Percentiles rank a stretch among this genome's conserved stretches.
Evolutionary conservation across 2,113 vertebrate species (phyloP).

Genomic region (Thinocorus orbignyianus): DNA sequence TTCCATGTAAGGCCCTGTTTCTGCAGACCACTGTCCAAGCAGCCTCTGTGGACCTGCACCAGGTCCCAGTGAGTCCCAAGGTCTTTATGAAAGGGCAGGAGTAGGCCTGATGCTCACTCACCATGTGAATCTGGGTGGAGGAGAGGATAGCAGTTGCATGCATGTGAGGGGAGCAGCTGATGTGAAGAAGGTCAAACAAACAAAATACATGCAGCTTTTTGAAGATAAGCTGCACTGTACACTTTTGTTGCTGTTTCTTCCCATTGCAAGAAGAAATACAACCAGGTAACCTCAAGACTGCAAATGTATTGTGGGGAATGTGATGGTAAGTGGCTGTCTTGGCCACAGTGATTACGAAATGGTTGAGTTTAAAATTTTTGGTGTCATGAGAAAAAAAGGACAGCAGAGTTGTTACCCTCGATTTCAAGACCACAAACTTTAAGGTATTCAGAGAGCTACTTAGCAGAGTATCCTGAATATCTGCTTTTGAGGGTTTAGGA

Average conservation of each 20-base stretch:
- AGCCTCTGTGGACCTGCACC: not conserved
- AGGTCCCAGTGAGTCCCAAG: not conserved
- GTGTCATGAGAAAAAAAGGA: not conserved
- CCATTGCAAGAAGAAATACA: not conserved
- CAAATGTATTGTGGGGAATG: not conserved
- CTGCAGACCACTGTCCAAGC: not conserved
- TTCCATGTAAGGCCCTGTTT: not conserved
- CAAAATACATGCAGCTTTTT: not conserved
- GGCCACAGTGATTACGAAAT: not conserved
- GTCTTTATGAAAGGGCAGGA: not conserved
- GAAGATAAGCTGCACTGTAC: not conserved
- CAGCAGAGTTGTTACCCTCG: not conserved
- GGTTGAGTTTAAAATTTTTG: not conserved
- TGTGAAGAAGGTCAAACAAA: not conserved
- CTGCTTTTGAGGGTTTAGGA: not conserved
- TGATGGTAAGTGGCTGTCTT: not conserved
- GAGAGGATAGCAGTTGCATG: fast-evolving
- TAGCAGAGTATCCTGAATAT: not conserved
- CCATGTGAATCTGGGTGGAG: not conserved
- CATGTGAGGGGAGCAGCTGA: not conserved
- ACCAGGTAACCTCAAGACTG: not conserved
- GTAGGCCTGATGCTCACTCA: not conserved
- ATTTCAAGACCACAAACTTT: not conserved
- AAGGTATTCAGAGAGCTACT: not conserved
- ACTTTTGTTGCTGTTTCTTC: not conserved